Evolutionary conservation across 2,113 vertebrate genomes (phyloP), one percentile per base, ranked within the genome.

Genomic region (Corapipo altera): DNA sequence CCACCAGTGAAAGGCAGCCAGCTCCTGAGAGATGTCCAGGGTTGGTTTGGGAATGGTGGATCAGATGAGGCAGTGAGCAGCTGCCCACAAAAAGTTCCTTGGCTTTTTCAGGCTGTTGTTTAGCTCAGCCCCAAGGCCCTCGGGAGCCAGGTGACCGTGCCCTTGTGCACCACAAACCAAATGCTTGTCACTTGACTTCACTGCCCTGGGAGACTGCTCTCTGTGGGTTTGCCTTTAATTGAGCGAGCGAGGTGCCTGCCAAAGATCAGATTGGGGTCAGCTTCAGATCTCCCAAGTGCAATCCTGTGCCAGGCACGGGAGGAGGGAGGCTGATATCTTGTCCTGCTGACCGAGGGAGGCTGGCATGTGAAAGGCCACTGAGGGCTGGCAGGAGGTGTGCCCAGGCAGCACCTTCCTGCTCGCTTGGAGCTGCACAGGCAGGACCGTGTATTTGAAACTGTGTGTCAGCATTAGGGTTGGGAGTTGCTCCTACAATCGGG

Each of bases 221-320:
- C 2, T 2, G 30, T 51, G 72, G 39, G 54, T 89, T 96, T 92
- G 75, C 44, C 57, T 88, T 93, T 92, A 88, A 84, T 51, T 51
- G 58, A 69, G 44, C 1, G 6, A 80, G 67, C 0, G 0, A 54
- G 28, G 20, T 5, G 21, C 72, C 69, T 83, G 91, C 74, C 71
- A 89, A 54, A 32, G 19, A 49, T 58, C 81, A 51, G 77, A 71
- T 85, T 0, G 0, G 83, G 41, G 74, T 30, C 30, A 2, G 54
- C 37, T 91, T 65, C 77, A 61, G 66, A 59, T 21, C 32, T 79
- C 48, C 41, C 0, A 1, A 13, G 77, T 44, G 32, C 7, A 1
- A 49, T 44, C 73, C 62, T 0, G 0, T 88, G 84, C 70, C 93
- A 80, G 90, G 44, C 76, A 84, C 4, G 1, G 48, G 65, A 51